phyloP scores from a whole-genome alignment of 2,797 vertebrate species.

The Gymnocypris eckloni region DNA sequence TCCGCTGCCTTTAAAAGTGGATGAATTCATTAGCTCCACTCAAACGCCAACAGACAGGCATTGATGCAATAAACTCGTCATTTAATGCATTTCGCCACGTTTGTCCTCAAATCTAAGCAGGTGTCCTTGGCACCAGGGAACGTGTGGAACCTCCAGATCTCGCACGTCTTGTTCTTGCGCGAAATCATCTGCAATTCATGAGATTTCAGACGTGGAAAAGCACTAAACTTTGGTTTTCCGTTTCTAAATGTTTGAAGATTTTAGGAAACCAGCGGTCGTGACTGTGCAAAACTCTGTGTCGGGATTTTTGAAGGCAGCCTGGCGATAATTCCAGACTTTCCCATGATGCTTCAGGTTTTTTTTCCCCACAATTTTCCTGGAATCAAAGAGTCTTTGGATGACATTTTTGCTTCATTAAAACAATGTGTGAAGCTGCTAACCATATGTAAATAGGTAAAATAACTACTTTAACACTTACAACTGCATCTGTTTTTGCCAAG shows the following conservation, averaged over 20 bases:
- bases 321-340: neutral
- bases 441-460: neutral
- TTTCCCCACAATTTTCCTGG: neutral
- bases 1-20: neutral
- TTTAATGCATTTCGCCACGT: slow-evolving; percentile 15
- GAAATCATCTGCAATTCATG: slow-evolving; percentile 24
- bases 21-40: slow-evolving; percentile 12
- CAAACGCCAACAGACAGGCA: neutral
- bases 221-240: neutral
- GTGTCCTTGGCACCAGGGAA: neutral
- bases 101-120: slow-evolving; percentile 24
- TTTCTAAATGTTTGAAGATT: neutral
- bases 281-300: neutral
- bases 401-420: neutral
- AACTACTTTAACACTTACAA: slow-evolving; percentile 16
- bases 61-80: neutral
- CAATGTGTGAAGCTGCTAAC: slow-evolving; percentile 2
- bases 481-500: neutral
- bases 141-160: neutral
- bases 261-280: neutral
- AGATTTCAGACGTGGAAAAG: neutral
- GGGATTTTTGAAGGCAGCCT: neutral
- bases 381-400: neutral
- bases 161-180: neutral
- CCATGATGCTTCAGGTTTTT: neutral